phyloP scores from a whole-genome alignment of 2,797 vertebrate genomes.

The Platalea minor region DNA sequence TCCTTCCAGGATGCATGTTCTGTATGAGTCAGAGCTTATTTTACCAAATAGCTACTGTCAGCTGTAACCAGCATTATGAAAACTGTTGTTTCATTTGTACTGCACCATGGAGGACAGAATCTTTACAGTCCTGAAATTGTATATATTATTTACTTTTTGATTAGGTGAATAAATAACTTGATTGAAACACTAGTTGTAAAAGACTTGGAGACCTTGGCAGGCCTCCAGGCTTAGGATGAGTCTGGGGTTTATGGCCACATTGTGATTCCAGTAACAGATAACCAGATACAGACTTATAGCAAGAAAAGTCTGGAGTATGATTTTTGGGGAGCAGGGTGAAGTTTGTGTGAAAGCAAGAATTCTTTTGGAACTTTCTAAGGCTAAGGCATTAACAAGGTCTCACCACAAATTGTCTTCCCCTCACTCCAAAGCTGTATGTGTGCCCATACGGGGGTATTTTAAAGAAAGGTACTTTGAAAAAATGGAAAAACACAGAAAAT shows the following conservation, averaged over 20 bases:
- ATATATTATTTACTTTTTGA: slow-evolving; percentile 67
- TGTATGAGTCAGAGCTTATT: not conserved
- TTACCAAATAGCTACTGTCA: not conserved
- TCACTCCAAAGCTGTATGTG: not conserved
- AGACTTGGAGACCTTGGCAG: slow-evolving; percentile 33
- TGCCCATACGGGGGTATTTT: not conserved
- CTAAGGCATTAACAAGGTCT: not conserved
- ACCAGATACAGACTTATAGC: not conserved
- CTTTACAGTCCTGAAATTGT: slow-evolving; percentile 61
- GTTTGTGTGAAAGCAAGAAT: not conserved
- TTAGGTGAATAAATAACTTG: slow-evolving; percentile 66
- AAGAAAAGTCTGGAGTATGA: not conserved
- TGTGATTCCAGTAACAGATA: not conserved
- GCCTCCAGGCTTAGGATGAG: slow-evolving; percentile 34
- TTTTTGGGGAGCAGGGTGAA: not conserved
- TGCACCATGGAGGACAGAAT: not conserved
- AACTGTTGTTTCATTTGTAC: slow-evolving; percentile 13
- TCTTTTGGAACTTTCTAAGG: not conserved
- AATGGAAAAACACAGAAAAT: not conserved
- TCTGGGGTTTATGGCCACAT: not conserved
- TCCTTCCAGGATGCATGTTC: not conserved
- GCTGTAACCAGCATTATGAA: not conserved
- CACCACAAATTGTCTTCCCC: not conserved
- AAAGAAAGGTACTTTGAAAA: not conserved
- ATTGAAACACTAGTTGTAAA: slow-evolving; percentile 46